A percentile compares a stretch with the other conserved stretches of the same genome.
Evolutionary conservation across 2,797 vertebrate genomes (phyloP).

Genomic region (Parauchenoglanis ngamensis): DNA sequence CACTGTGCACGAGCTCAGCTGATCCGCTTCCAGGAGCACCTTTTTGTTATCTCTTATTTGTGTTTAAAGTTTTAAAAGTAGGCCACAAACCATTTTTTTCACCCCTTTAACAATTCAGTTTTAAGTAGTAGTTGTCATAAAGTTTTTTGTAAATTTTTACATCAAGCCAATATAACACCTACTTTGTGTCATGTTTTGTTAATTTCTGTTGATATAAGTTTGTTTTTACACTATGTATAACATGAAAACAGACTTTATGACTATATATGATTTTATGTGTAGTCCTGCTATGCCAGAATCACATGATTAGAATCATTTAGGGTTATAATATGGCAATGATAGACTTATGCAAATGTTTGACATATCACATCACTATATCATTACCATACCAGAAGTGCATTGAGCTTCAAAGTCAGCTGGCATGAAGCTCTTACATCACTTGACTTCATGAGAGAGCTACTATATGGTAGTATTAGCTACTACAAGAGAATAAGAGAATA

Average conservation of each 20-base stretch:
- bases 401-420: background rate
- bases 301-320: background rate
- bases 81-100: no score
- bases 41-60: no score
- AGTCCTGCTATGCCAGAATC: background rate
- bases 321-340: background rate
- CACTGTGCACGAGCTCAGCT: no score
- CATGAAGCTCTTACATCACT: background rate
- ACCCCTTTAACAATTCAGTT: no score
- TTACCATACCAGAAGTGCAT: background rate
- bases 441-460: background rate
- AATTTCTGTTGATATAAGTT: no score
- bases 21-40: no score
- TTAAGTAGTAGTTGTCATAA: background rate
- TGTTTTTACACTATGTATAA: no score
- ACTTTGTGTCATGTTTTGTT: no score
- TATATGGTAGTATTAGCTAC: no score
- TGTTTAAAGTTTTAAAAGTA: no score
- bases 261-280: background rate
- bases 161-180: no score
- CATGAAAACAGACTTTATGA: no score
- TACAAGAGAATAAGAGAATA: background rate
- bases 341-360: background rate
- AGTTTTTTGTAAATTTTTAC: background rate
- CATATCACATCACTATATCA: background rate